Percentiles rank a stretch among this genome's conserved stretches.
phyloP scores from a whole-genome alignment of 1,140 invertebrate species.

The Anoplolepis gracilipes region DNA sequence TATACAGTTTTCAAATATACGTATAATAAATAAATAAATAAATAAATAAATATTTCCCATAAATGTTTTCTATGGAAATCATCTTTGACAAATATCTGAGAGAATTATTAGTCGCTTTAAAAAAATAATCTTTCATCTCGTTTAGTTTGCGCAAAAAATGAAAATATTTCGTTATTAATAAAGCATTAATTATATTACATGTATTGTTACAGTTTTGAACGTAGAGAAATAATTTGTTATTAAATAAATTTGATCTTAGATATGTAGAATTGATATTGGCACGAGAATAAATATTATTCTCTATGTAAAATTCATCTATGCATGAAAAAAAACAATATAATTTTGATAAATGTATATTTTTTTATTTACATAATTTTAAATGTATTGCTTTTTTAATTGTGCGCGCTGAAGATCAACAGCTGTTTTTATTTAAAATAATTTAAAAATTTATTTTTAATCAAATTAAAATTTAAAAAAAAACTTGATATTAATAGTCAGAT shows the following conservation, averaged over 20 bases:
- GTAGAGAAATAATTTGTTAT: neutral
- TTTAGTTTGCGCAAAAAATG: neutral
- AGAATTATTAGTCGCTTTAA: neutral
- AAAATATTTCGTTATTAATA: neutral
- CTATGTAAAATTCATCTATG: neutral
- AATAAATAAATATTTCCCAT: neutral
- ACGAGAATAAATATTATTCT: neutral
- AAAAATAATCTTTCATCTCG: neutral
- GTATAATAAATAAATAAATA: too few species aligned
- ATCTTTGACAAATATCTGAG: neutral
- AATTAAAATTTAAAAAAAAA: neutral
- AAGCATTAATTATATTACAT: neutral
- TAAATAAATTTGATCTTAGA: neutral
- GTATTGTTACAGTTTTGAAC: too few species aligned
- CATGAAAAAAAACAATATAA: neutral
- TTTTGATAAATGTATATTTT: too few species aligned
- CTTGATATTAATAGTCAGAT: neutral
- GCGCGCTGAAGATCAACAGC: too few species aligned
- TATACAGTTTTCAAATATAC: neutral
- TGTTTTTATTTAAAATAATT: too few species aligned
- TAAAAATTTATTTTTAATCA: neutral
- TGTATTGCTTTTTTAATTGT: too few species aligned
- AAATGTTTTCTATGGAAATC: neutral
- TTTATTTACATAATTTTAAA: too few species aligned
- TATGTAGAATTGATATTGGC: neutral